Evolutionary conservation across 1,140 invertebrate species (phyloP), one percentile per base, ranked within the genome.

Genomic region (Drosophila fuyamai): DNA sequence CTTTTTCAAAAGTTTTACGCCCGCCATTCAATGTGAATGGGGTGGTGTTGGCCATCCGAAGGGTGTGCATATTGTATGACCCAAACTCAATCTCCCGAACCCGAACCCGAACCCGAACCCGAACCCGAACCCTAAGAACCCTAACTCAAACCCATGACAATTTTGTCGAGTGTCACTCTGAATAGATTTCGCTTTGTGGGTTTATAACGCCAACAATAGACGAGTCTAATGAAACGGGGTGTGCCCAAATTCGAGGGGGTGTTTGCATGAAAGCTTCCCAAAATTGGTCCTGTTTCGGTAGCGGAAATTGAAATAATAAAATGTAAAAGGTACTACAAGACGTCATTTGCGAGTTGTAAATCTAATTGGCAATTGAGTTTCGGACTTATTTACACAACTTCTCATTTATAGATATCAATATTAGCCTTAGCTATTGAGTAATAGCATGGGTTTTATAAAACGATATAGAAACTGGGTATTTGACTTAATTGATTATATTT

Each of bases 1-100:
- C 78, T 63, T 70, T 79, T 79, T 32, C 36, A 63, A 66, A 77
- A 61, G 40, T 78, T 78, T 77, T 51, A 58, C 43, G 43, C 48
- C 43, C 18, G 56, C 23, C 44, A 41, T 63, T 47, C 63, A 68
- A 68, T 55, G 48, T 35, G 14, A 70, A 70, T 41, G 65, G 65
- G 63, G 63, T 71, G 53, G 36, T 58, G 68, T 59, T 57, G 27
- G 54, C 44, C 27, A 14, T 29, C 9, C 47, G 71, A 77, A 23
- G 43, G 38, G 59, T 59, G 59, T 70, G 80, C 76, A 62, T 76
- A 79, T 83, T 82, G 67, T 62, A 84, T 83, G 79, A 73, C 38
- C 14, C 12, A 32, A n/a, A 7, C 41, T 5, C 5, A 23, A 23
- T 23, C 23, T 23, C 4, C 23, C 23, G n/a, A 2, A 36, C 43